A percentile compares a stretch with the other conserved stretches of the same genome.
These are phyloP conservation scores for Epizoanthus illoricatus DNA, from an alignment of 92 coral and sea anemone species.

Conservation along the genomic window DNA sequence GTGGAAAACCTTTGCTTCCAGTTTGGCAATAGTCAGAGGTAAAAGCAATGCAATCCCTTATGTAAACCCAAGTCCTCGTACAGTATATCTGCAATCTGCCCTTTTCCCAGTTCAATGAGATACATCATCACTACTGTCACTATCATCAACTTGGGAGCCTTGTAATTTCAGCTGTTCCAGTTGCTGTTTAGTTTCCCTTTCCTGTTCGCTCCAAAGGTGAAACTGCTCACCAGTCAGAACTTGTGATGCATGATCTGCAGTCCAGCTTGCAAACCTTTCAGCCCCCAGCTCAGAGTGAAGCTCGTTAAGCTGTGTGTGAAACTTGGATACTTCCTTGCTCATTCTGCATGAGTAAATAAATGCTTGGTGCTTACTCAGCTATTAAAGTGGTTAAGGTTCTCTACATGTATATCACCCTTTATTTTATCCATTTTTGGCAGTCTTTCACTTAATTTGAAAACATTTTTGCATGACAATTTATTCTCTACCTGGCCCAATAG, in stretches of 20 bases:
- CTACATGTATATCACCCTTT: too few species aligned
- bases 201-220: conserved; percentile 70
- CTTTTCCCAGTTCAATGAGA: conserved; percentile 40
- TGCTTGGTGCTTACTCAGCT: too few species aligned
- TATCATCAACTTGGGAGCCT: conserved; percentile 29
- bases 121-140: conserved; percentile 61
- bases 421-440: too few species aligned
- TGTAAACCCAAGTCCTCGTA: too few species aligned
- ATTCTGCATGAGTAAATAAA: conserved; percentile 48
- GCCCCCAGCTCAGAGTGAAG: conserved; percentile 80
- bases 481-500: too few species aligned
- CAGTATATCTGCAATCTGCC: too few species aligned
- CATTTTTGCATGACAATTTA: too few species aligned
- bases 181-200: conserved; percentile 53
- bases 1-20: too few species aligned
- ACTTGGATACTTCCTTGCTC: conserved; percentile 78
- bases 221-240: conserved; percentile 69
- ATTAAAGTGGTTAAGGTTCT: too few species aligned
- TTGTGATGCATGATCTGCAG: conserved; percentile 80
- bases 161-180: conserved; percentile 47
- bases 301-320: conserved; percentile 63
- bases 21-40: too few species aligned
- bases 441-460: too few species aligned
- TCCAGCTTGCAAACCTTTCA: conserved; percentile 78
- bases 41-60: too few species aligned